A percentile compares a stretch with the other conserved stretches of the same genome.
Conservation (phyloP, 2,797 vertebrate species). For the Spinibarbus caldwelli region DNA sequence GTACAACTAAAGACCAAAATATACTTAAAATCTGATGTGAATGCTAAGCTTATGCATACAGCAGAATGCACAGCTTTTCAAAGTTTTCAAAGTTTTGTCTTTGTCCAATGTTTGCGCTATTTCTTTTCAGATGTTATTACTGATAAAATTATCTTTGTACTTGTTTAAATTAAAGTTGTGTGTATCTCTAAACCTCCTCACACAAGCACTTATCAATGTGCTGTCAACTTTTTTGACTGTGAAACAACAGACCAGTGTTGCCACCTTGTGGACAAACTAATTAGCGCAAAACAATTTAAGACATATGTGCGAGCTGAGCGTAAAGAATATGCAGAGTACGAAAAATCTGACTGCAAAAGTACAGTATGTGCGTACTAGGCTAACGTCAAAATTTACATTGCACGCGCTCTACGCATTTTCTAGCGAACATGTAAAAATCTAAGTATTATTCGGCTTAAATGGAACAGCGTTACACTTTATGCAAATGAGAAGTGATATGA, state of each 20-base stretch:
- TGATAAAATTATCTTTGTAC: background rate
- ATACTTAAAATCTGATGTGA: fast-evolving
- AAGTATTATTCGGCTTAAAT: background rate
- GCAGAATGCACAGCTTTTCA: background rate
- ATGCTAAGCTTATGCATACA: background rate
- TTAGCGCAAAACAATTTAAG: background rate
- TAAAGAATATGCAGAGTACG: background rate
- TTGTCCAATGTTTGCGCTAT: background rate
- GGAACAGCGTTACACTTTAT: background rate
- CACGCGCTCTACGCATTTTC: background rate
- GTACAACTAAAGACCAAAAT: background rate
- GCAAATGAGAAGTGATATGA: too few species aligned
- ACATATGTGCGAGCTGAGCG: too few species aligned
- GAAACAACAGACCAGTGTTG: background rate
- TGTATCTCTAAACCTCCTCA: background rate
- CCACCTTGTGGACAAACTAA: background rate
- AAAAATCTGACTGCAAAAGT: background rate
- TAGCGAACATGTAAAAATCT: background rate
- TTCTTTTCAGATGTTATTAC: background rate
- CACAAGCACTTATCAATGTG: background rate
- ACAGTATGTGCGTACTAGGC: background rate
- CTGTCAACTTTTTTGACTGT: background rate
- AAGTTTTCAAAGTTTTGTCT: background rate
- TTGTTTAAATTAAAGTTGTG: background rate
- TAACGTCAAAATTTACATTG: background rate